phyloP scores from a whole-genome alignment of 1,140 invertebrate species.

The Gryon sp. region DNA sequence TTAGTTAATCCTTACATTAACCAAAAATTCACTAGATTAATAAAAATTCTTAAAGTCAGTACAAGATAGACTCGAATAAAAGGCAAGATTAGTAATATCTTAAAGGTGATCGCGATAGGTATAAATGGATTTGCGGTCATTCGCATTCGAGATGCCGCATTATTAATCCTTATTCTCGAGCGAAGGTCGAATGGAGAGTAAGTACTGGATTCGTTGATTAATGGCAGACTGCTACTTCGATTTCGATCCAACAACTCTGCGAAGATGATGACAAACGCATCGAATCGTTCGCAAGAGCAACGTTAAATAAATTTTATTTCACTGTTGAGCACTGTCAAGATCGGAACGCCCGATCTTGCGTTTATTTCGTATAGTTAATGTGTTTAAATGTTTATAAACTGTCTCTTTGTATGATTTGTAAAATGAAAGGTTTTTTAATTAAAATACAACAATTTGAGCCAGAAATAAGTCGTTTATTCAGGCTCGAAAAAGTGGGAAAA shows the following conservation, averaged over 20 bases:
- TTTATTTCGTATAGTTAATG: too few relatives aligned
- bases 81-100: slow-evolving; percentile 61
- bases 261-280: slow-evolving; percentile 66
- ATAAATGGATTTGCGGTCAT: slow-evolving; percentile 67
- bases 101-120: slow-evolving; percentile 63
- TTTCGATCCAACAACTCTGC: slow-evolving; percentile 43
- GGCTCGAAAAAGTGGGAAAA: too few relatives aligned
- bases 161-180: slow-evolving; percentile 76
- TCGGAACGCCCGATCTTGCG: background rate
- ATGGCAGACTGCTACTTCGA: slow-evolving; percentile 47
- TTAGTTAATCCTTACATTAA: too few relatives aligned
- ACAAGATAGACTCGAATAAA: slow-evolving; percentile 29
- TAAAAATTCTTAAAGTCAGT: slow-evolving; percentile 49
- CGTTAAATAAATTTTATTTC: slow-evolving; percentile 33
- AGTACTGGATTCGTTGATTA: slow-evolving; percentile 51
- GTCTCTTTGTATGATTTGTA: too few relatives aligned
- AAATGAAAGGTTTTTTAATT: too few relatives aligned
- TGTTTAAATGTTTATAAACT: too few relatives aligned
- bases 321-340: too few relatives aligned
- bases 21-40: too few relatives aligned
- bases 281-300: slow-evolving; percentile 6
- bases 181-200: slow-evolving; percentile 70
- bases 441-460: too few relatives aligned
- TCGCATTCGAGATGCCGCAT: slow-evolving; percentile 66
- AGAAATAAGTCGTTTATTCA: too few relatives aligned